Conservation (phyloP, 2,113 vertebrate species). For the Nyctibius bracteatus region DNA sequence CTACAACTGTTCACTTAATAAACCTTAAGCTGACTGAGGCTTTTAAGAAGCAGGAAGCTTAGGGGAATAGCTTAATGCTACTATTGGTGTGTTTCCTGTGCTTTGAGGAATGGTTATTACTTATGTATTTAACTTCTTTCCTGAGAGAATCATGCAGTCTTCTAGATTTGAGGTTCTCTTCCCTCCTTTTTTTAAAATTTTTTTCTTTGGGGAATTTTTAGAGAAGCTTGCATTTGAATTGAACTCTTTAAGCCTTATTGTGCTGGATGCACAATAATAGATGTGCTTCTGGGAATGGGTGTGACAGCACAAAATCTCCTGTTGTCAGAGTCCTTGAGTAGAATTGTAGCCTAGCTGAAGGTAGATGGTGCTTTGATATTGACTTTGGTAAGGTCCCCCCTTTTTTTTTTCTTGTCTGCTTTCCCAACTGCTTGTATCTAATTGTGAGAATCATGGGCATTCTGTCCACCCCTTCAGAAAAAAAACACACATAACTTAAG, state of each 20-base stretch:
- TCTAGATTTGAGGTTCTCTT: not conserved
- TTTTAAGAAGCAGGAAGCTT: not conserved
- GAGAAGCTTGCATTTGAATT: not conserved
- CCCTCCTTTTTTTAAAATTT: too few species aligned
- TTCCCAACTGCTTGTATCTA: not conserved
- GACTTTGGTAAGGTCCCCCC: not conserved
- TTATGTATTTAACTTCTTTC: not conserved
- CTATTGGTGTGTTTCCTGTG: not conserved
- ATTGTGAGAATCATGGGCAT: not conserved
- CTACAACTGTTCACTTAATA: not conserved
- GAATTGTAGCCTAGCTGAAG: not conserved
- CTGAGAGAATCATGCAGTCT: not conserved
- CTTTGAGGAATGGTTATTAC: not conserved
- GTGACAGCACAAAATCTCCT: not conserved
- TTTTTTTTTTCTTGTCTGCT: not conserved
- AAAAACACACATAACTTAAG: not conserved
- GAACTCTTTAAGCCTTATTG: not conserved
- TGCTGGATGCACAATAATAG: not conserved
- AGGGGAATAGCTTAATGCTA: not conserved
- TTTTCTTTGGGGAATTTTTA: not conserved
- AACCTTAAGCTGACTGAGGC: not conserved
- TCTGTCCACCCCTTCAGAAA: not conserved
- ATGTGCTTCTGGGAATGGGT: not conserved
- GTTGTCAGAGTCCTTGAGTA: not conserved
- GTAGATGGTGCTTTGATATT: not conserved